A percentile compares a stretch with the other conserved stretches of the same genome.
phyloP scores from a whole-genome alignment of 2,113 vertebrate species.

The Mirounga angustirostris region DNA sequence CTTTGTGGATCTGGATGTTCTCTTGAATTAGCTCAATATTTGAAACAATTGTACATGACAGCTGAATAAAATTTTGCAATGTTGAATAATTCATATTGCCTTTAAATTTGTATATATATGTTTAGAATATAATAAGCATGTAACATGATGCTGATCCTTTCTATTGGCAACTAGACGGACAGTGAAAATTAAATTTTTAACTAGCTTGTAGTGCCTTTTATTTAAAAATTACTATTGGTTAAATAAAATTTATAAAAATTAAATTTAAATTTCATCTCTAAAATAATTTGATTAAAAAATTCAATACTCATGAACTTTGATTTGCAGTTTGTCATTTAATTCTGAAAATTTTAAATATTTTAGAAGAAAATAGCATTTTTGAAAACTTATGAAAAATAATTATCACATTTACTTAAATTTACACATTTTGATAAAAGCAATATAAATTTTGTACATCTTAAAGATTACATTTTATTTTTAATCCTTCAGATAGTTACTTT shows the following conservation, averaged over 20 bases:
- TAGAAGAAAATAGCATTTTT: not conserved
- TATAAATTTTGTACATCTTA: not conserved
- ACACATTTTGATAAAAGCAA: not conserved
- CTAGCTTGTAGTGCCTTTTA: not conserved
- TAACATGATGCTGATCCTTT: not conserved
- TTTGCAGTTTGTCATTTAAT: not conserved
- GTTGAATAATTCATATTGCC: constrained; percentile 6
- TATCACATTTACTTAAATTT: not conserved
- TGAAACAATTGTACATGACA: not conserved
- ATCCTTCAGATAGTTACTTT: not conserved
- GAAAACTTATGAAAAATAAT: not conserved
- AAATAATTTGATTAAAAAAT: not conserved
- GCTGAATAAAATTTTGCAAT: constrained; percentile 7
- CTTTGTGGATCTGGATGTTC: not conserved
- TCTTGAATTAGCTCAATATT: not conserved
- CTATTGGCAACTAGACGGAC: not conserved
- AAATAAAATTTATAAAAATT: not conserved
- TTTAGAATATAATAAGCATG: not conserved
- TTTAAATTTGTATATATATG: not conserved
- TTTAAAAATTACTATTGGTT: not conserved
- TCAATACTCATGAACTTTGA: not conserved
- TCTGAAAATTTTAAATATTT: constrained; percentile 13
- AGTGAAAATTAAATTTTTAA: constrained; percentile 30
- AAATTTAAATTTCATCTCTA: constrained; percentile 27
- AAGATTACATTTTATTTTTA: not conserved